Percentiles rank a stretch among this genome's conserved stretches.
Evolutionary conservation across 2,888 invertebrate species (phyloP).

Genomic region (Salticus scenicus): DNA sequence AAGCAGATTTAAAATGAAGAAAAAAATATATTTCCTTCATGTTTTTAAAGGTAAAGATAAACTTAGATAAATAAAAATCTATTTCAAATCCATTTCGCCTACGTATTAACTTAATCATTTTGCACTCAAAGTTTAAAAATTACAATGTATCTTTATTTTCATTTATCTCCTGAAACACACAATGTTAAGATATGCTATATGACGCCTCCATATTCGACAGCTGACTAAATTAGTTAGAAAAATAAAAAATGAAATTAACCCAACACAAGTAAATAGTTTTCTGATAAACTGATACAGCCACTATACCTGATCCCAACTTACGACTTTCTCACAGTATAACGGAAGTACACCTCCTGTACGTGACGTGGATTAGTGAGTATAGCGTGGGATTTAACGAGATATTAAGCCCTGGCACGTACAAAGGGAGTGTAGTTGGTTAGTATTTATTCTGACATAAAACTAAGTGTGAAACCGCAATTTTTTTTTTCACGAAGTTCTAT

Average conservation of each 20-base stretch:
- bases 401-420: neutral
- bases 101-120: no score
- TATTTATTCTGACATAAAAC: neutral
- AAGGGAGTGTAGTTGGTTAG: neutral
- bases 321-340: neutral
- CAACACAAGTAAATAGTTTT: neutral
- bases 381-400: constrained; percentile 8
- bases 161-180: no score
- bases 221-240: neutral
- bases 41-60: no score
- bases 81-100: no score
- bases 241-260: neutral
- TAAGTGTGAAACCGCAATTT: no score
- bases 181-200: neutral
- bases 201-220: neutral
- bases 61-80: no score
- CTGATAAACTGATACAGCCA: neutral
- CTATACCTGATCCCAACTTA: neutral
- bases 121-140: no score
- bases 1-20: no score
- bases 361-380: neutral
- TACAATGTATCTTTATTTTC: no score
- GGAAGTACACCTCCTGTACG: neutral
- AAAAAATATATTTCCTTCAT: no score
- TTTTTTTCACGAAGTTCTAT: no score